Evolutionary conservation across 2,888 invertebrate species (phyloP), one percentile per base, ranked within the genome.

Genomic region (Petrolisthes cinctipes): DNA sequence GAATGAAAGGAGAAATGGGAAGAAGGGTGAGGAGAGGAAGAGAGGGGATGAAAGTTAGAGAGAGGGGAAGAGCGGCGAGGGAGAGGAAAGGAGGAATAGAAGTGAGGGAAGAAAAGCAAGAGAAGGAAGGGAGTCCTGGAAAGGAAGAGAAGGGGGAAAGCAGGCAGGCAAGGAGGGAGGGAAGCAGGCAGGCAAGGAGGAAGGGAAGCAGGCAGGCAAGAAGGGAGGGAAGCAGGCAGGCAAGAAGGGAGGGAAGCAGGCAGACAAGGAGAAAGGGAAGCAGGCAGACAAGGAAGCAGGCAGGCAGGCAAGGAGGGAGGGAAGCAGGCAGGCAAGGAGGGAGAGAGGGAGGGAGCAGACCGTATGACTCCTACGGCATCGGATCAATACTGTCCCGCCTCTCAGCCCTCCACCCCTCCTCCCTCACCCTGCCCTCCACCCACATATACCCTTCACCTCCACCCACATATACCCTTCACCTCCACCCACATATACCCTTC

Each of bases 1-100:
- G 37, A 75, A 51, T 17, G 75, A 75, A 51, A 75, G 51, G 75
- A 75, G 75, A 75, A 51, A 75, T 23, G 51, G 75, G 51, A 51
- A 75, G 75, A 75, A 9, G 5, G n/a, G 54, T 9, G 7, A 54
- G 17, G 17, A n/a, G 53, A 53, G n/a, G 37, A 71, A 23, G n/a
- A n/a, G n/a, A 23, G 23, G 71, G n/a, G n/a, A 17, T n/a, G 23
- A n/a, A 17, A n/a, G n/a, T n/a, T 20, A 23, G n/a, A n/a, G n/a
- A 23, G 23, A 23, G 71, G n/a, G n/a, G n/a, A n/a, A 71, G 71
- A 71, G 71, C 20, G 23, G 71, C 6, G n/a, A 17, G 71, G 23
- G 71, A 23, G 5, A n/a, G n/a, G n/a, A 17, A 23, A 71, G n/a
- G 71, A 71, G 4, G n/a, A 3, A 17, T 7, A 71, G 9, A 71